Evolutionary conservation across 2,888 invertebrate genomes (phyloP).

Genomic region (Nomada hirtipes): DNA sequence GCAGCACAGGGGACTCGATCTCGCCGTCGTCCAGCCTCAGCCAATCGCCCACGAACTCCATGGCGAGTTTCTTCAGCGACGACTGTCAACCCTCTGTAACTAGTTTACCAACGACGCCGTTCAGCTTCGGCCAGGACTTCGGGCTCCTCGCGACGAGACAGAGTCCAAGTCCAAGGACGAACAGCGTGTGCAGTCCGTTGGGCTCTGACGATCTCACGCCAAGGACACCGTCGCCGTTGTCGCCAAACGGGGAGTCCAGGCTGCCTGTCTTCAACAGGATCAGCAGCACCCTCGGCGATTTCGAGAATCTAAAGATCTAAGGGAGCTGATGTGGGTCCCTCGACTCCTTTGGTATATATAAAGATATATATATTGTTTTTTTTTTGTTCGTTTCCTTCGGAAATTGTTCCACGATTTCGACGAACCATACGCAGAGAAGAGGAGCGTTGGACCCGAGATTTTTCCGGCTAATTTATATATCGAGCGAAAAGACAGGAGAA

Average conservation of each 20-base stretch:
- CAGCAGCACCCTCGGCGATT: conserved; percentile 85
- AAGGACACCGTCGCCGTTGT: conserved; percentile 78
- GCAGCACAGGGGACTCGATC: conserved; percentile 86
- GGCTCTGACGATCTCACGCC: conserved; percentile 74
- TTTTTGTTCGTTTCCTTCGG: neutral
- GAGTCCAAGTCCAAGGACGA: conserved; percentile 83
- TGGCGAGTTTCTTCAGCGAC: conserved; percentile 87
- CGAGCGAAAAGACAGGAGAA: conserved; percentile 54
- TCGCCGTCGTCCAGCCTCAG: conserved; percentile 88
- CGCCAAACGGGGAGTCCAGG: conserved; percentile 87
- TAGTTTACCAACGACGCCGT: conserved; percentile 78
- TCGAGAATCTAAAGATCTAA: conserved; percentile 81
- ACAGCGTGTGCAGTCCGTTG: conserved; percentile 83
- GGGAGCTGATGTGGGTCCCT: conserved; percentile 7
- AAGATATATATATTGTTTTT: neutral
- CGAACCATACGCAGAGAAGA: neutral
- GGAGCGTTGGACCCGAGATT: conserved; percentile 27
- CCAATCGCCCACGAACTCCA: conserved; percentile 87
- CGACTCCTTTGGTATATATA: conserved; percentile 16
- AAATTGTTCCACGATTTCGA: neutral
- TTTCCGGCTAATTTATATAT: conserved; percentile 25
- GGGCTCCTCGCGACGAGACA: conserved; percentile 84
- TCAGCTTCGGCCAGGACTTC: conserved; percentile 80
- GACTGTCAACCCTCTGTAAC: conserved; percentile 84
- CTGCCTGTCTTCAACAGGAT: conserved; percentile 93